Conservation (phyloP, 2,113 vertebrate species). For the Oryzias celebensis region DNA sequence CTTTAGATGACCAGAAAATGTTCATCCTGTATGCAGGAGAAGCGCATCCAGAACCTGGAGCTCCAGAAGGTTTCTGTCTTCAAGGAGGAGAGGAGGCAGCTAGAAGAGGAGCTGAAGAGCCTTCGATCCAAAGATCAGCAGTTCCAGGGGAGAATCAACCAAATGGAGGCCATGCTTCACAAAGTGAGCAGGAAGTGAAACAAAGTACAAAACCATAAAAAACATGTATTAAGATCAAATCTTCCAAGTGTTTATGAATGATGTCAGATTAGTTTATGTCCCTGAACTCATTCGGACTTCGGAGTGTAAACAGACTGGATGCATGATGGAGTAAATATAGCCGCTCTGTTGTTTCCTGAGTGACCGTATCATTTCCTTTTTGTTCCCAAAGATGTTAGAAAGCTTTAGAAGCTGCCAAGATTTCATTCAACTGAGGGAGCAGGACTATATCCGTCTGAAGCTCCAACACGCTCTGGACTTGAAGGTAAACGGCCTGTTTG, state of each 20-base stretch:
- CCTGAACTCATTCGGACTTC: no score
- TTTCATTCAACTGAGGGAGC: constrained; percentile 83
- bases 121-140: constrained; percentile 74
- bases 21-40: constrained; percentile 76
- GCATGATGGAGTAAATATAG: no score
- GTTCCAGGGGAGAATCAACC: constrained; percentile 73
- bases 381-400: constrained; percentile 77
- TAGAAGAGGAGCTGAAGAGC: constrained; percentile 77
- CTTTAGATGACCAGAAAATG: no score
- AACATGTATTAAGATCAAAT: no score
- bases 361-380: constrained; percentile 2
- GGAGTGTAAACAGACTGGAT: no score
- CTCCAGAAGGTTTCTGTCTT: constrained; percentile 68
- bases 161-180: constrained; percentile 82
- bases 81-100: constrained; percentile 77
- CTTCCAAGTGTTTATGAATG: no score
- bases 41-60: constrained; percentile 74
- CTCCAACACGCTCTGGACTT: constrained; percentile 83
- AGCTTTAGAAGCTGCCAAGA: constrained; percentile 85
- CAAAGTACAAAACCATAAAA: no score
- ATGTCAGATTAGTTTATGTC: no score
- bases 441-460: constrained; percentile 80
- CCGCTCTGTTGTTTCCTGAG: neutral
- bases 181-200: constrained; percentile 71
- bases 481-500: constrained; percentile 69